phyloP scores from a whole-genome alignment of 2,888 invertebrate species.

The Notodonta ziczac region DNA sequence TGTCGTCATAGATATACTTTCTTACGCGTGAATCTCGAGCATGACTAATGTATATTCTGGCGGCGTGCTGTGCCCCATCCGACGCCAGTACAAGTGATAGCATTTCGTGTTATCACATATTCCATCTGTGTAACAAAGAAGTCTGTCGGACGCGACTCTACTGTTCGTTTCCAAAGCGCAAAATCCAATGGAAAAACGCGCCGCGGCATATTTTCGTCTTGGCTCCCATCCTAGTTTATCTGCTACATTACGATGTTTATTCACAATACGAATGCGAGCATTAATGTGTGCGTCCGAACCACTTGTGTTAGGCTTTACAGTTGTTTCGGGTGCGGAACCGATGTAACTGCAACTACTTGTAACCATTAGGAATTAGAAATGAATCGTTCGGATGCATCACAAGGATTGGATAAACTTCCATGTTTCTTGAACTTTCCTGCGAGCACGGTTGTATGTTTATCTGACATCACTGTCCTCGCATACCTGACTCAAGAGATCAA shows the following conservation, averaged over 20 bases:
- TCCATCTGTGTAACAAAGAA: conserved; percentile 69
- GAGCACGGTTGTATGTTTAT: conserved; percentile 42
- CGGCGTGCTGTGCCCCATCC: conserved; percentile 31
- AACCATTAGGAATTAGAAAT: conserved; percentile 23
- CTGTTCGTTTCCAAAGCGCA: conserved; percentile 80
- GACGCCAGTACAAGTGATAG: conserved; percentile 32
- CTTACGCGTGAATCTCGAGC: conserved; percentile 40
- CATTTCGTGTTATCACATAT: conserved; percentile 54
- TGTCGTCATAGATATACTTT: conserved; percentile 40
- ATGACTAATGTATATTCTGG: conserved; percentile 38
- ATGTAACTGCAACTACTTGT: conserved; percentile 35
- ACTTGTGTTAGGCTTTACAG: conserved; percentile 66
- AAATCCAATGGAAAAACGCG: conserved; percentile 84
- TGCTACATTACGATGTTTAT: conserved; percentile 85
- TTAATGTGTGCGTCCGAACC: conserved; percentile 79
- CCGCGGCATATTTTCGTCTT: conserved; percentile 84
- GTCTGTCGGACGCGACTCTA: conserved; percentile 59
- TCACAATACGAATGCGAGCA: conserved; percentile 83
- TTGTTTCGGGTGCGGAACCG: conserved; percentile 48
- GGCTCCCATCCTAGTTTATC: conserved; percentile 85
- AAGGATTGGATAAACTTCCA: not conserved
- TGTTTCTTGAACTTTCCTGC: conserved; percentile 10
- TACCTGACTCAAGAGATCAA: conserved; percentile 44
- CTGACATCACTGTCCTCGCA: conserved; percentile 49
- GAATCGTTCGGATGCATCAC: not conserved